Conservation (phyloP, 2,888 invertebrate genomes). For the Celastrina argiolus region DNA sequence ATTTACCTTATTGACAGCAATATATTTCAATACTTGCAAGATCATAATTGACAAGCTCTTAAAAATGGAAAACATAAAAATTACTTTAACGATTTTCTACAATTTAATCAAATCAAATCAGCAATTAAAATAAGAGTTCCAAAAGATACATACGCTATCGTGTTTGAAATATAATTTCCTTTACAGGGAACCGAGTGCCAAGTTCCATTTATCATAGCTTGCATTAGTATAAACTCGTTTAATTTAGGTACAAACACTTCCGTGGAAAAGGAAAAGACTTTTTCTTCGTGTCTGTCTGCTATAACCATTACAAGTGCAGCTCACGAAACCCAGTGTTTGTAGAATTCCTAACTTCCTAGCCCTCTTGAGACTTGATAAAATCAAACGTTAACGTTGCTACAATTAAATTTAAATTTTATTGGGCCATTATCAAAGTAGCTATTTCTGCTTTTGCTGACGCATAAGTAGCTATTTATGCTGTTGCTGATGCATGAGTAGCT, state of each 20-base stretch:
- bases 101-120: neutral
- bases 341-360: slow-evolving; percentile 46
- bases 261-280: slow-evolving; percentile 52
- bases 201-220: slow-evolving; percentile 50
- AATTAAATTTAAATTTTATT: slow-evolving; percentile 10
- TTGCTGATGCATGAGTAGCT: too few relatives aligned
- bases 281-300: slow-evolving; percentile 61
- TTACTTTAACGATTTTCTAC: neutral
- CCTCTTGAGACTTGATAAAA: slow-evolving; percentile 20
- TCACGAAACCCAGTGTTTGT: slow-evolving; percentile 57
- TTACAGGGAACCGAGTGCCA: slow-evolving; percentile 47
- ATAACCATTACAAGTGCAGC: slow-evolving; percentile 58
- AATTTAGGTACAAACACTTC: slow-evolving; percentile 57
- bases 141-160: neutral
- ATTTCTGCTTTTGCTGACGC: too few relatives aligned
- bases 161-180: slow-evolving; percentile 1
- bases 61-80: too few relatives aligned
- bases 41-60: too few relatives aligned
- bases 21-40: too few relatives aligned
- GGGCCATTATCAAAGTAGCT: neutral
- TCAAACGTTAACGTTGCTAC: neutral
- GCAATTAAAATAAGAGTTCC: neutral
- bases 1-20: too few relatives aligned
- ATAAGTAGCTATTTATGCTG: neutral
- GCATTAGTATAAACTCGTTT: slow-evolving; percentile 52